phyloP scores from a whole-genome alignment of 2,888 invertebrate genomes.

The Scaptomyza caliginosa region DNA sequence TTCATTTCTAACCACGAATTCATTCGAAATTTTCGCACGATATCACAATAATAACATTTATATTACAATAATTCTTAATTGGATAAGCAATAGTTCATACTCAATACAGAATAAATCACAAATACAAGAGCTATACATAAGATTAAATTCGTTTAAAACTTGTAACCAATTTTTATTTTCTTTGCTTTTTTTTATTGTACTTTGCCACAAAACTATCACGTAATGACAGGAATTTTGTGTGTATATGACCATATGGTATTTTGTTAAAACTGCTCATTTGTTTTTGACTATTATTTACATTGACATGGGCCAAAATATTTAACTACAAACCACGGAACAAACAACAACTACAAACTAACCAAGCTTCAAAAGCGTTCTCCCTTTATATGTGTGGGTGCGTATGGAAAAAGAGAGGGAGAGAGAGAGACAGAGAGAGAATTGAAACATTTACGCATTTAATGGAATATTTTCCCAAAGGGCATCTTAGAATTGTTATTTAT shows the following conservation, averaged over 20 bases:
- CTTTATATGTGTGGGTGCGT: neutral
- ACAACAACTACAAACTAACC: conserved; percentile 17
- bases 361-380: conserved; percentile 36
- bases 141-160: neutral
- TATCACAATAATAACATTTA: neutral
- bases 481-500: conserved; percentile 53
- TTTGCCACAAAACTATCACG: conserved; percentile 14
- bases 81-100: neutral
- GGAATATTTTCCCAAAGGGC: conserved; percentile 42
- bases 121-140: neutral
- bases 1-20: neutral
- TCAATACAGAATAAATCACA: neutral
- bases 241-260: conserved; percentile 15
- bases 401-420: too few species aligned
- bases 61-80: neutral
- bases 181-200: too few species aligned
- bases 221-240: neutral
- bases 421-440: too few species aligned
- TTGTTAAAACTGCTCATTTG: conserved; percentile 15
- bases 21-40: neutral
- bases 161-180: neutral
- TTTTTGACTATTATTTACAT: conserved; percentile 37
- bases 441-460: conserved; percentile 55
- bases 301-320: conserved; percentile 26
- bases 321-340: conserved; percentile 15